Conservation (phyloP, 1,140 invertebrate species). For the Drosophila nigromelanica region DNA sequence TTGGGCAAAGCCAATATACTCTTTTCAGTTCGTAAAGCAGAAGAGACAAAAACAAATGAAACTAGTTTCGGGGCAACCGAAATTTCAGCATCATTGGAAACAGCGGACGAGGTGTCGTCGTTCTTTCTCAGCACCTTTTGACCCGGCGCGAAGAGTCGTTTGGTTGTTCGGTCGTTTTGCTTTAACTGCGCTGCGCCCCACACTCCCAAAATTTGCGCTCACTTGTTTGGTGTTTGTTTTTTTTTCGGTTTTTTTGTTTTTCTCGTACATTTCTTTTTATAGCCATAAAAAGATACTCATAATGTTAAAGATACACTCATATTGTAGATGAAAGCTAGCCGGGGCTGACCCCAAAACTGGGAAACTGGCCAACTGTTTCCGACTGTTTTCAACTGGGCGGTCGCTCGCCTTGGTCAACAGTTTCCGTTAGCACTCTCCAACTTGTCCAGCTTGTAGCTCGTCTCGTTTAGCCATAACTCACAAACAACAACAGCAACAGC, state of each 20-base stretch:
- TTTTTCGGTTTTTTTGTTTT: background rate
- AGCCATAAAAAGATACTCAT: constrained; percentile 50
- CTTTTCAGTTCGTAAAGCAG: too few species aligned
- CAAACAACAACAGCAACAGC: background rate
- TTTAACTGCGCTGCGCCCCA: constrained; percentile 66
- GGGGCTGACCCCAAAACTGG: constrained; percentile 42
- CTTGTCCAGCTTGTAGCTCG: constrained; percentile 43
- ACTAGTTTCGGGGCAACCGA: constrained; percentile 45
- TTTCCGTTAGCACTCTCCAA: constrained; percentile 52
- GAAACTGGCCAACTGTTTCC: constrained; percentile 38
- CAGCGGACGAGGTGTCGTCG: constrained; percentile 8
- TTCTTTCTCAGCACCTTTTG: constrained; percentile 78
- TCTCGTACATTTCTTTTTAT: constrained; percentile 7
- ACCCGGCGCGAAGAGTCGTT: constrained; percentile 53
- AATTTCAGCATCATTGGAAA: constrained; percentile 68
- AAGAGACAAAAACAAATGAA: constrained; percentile 3
- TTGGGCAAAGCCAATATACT: too few species aligned
- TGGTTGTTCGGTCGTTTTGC: constrained; percentile 9
- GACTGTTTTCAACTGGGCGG: constrained; percentile 25
- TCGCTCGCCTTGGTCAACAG: constrained; percentile 35
- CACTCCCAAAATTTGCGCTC: constrained; percentile 6
- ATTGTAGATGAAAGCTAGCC: constrained; percentile 55
- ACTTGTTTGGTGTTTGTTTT: background rate
- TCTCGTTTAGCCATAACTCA: constrained; percentile 45
- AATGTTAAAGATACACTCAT: constrained; percentile 22